A percentile compares a stretch with the other conserved stretches of the same genome.
Evolutionary conservation across 2,797 vertebrate genomes (phyloP).

Genomic region (Eulemur coronatus): DNA sequence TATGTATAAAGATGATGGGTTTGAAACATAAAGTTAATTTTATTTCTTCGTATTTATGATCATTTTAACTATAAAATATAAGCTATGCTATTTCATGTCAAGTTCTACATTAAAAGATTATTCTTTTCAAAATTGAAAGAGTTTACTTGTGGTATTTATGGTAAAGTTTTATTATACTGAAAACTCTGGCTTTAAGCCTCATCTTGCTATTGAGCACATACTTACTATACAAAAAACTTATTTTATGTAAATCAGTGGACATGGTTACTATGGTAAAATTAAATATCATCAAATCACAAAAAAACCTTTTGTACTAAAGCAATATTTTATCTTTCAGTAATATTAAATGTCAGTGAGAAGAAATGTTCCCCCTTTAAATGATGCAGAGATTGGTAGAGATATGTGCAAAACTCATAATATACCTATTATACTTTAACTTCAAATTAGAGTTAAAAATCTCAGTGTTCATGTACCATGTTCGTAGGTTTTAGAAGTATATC

Average conservation of each 20-base stretch:
- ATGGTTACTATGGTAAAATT: background rate
- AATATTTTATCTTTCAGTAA: background rate
- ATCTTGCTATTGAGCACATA: background rate
- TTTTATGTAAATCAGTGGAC: background rate
- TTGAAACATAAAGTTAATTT: background rate
- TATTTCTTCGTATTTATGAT: background rate
- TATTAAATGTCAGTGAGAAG: background rate
- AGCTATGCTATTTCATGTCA: background rate
- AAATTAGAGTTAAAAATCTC: background rate
- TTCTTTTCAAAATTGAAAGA: background rate
- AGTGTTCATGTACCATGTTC: background rate
- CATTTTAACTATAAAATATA: background rate
- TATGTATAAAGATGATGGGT: background rate
- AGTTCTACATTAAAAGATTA: background rate
- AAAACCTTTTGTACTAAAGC: background rate
- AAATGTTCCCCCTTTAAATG: background rate
- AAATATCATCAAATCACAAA: conserved; percentile 9
- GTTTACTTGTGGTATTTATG: background rate
- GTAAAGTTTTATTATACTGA: background rate
- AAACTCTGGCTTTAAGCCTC: background rate
- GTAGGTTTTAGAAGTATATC: background rate
- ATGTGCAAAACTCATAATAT: background rate
- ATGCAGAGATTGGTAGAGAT: background rate
- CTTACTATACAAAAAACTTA: background rate
- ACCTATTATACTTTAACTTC: background rate